Conservation (phyloP, 1,140 invertebrate species). For the Achroia grisella region DNA sequence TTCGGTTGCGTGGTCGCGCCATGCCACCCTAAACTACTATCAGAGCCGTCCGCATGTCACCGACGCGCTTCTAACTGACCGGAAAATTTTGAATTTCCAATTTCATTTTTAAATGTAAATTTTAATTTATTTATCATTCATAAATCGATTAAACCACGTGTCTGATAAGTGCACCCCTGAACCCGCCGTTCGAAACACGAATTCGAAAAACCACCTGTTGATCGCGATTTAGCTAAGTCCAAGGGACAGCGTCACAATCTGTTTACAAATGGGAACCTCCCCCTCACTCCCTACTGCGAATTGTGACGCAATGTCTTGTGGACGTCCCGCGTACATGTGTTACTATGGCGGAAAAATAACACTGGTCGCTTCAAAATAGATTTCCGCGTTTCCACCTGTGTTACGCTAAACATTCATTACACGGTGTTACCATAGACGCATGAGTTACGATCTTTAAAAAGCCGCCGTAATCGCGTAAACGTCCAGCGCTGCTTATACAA, state of each 20-base stretch:
- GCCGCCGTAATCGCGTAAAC: not conserved
- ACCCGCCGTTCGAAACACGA: conserved; percentile 1
- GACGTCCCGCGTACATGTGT: conserved; percentile 36
- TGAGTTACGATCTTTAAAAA: conserved; percentile 1
- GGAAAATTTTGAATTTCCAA: conserved; percentile 7
- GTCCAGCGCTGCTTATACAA: not conserved
- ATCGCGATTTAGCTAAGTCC: conserved; percentile 52
- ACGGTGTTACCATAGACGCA: conserved; percentile 16
- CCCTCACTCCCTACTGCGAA: conserved; percentile 37
- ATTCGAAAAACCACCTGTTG: conserved; percentile 51
- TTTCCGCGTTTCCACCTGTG: conserved; percentile 47
- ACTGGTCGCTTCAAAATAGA: conserved; percentile 51
- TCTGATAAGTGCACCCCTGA: too few species aligned
- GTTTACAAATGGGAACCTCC: conserved; percentile 61
- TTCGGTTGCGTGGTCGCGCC: conserved; percentile 48
- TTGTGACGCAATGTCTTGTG: conserved; percentile 59
- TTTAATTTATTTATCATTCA: conserved; percentile 7
- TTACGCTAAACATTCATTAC: conserved; percentile 29
- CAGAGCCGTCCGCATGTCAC: conserved; percentile 30
- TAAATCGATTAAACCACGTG: conserved; percentile 1
- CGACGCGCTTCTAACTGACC: conserved; percentile 1
- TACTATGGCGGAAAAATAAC: conserved; percentile 64
- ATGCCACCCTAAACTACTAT: conserved; percentile 38
- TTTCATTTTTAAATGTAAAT: conserved; percentile 14
- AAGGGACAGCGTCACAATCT: conserved; percentile 56